A percentile compares a stretch with the other conserved stretches of the same genome.
Conservation (phyloP, 2,113 vertebrate genomes). For the Centropus unirufus region DNA sequence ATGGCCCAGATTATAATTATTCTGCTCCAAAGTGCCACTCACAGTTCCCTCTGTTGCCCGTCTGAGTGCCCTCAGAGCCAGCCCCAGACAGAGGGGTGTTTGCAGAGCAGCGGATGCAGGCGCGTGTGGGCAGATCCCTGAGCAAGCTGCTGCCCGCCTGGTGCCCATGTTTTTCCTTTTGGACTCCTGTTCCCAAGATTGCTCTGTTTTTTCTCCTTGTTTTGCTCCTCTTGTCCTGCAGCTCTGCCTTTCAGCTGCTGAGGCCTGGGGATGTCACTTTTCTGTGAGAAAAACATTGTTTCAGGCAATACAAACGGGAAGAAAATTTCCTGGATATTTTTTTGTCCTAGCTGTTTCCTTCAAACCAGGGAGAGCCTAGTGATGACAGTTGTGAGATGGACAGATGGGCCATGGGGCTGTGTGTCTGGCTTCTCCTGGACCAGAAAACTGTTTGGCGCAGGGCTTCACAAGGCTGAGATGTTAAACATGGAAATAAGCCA, state of each 20-base stretch:
- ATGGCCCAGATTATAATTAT: slow-evolving; percentile 76
- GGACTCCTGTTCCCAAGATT: neutral
- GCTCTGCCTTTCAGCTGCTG: neutral
- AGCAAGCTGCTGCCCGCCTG: neutral
- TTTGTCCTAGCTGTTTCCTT: neutral
- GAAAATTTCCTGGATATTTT: neutral
- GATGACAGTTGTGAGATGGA: neutral
- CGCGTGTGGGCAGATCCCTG: neutral
- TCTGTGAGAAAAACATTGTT: neutral
- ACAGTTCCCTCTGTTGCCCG: slow-evolving; percentile 6
- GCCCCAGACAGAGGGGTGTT: neutral
- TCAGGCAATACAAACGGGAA: neutral
- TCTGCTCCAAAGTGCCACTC: slow-evolving; percentile 56
- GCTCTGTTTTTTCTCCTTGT: neutral
- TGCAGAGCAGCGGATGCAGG: neutral
- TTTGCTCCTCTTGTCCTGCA: neutral
- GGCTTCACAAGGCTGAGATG: neutral
- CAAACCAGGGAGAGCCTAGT: neutral
- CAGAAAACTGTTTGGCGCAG: neutral
- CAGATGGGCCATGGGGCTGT: neutral
- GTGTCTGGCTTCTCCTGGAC: neutral
- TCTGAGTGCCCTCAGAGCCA: neutral
- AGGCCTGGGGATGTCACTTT: neutral
- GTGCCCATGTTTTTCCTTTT: neutral
- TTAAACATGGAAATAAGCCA: neutral